Conservation (phyloP, 2,888 invertebrate genomes). For the Andrena bicolor region DNA sequence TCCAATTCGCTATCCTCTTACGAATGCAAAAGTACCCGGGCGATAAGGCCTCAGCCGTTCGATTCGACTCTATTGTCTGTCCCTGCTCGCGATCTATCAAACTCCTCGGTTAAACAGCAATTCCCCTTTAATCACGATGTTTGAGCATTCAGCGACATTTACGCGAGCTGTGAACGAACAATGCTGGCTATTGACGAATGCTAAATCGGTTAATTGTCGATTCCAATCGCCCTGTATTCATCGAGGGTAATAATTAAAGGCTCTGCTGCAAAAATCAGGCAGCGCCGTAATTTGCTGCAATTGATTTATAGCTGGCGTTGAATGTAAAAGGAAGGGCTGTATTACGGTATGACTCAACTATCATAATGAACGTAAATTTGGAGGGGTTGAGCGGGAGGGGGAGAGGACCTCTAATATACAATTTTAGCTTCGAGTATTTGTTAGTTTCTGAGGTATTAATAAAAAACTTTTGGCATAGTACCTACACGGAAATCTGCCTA, state of each 20-base stretch:
- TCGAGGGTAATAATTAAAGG: conserved; percentile 23
- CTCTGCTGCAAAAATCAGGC: conserved; percentile 6
- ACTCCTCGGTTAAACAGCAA: conserved; percentile 14
- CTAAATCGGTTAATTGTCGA: conserved; percentile 38
- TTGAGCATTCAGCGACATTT: not conserved
- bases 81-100: not conserved
- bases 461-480: too few species aligned
- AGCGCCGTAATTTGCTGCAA: too few species aligned
- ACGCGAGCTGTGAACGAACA: conserved; percentile 33
- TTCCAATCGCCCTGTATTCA: conserved; percentile 27
- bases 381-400: too few species aligned
- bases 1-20: conserved; percentile 35
- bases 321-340: too few species aligned
- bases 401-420: too few species aligned
- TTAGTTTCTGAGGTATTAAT: too few species aligned
- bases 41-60: conserved; percentile 5
- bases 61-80: not conserved
- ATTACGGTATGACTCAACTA: too few species aligned
- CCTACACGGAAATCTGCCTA: too few species aligned
- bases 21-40: not conserved
- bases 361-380: too few species aligned
- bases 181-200: conserved; percentile 31
- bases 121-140: conserved; percentile 36
- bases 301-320: too few species aligned
- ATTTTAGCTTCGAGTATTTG: too few species aligned